phyloP scores from a whole-genome alignment of 2,797 vertebrate genomes.

The Astyanax mexicanus region DNA sequence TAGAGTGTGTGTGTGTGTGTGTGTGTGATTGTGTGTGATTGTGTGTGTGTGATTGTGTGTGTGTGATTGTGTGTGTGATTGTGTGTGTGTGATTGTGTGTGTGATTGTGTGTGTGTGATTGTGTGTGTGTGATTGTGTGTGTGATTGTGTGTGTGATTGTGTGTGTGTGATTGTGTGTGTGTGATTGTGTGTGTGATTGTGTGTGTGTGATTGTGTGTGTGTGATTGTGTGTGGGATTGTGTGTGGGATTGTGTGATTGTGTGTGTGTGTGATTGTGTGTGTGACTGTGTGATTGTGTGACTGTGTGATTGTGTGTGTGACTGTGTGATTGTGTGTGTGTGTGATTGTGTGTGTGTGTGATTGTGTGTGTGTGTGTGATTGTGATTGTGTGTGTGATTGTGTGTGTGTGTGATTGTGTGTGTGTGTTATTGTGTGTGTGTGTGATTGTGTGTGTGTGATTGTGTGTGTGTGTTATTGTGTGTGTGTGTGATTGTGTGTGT shows the following conservation, averaged over 20 bases:
- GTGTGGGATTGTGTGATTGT: background rate
- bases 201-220: background rate
- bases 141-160: background rate
- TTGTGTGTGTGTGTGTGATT: too few relatives aligned
- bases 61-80: background rate
- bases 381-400: too few relatives aligned
- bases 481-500: conserved; percentile 4
- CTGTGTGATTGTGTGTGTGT: background rate
- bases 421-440: background rate
- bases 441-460: background rate
- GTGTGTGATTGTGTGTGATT: conserved; percentile 5
- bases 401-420: background rate
- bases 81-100: background rate
- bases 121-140: conserved; percentile 9
- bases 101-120: background rate
- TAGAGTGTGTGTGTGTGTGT: background rate
- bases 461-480: background rate
- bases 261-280: background rate
- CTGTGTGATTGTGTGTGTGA: too few relatives aligned
- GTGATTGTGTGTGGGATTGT: too few relatives aligned
- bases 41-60: too few relatives aligned
- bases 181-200: background rate
- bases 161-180: background rate
- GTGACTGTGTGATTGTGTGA: background rate
- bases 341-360: background rate